These are phyloP conservation scores for Platerodrilus igneus DNA, from an alignment of 2,888 invertebrate genomes.

Conservation along the genomic window DNA sequence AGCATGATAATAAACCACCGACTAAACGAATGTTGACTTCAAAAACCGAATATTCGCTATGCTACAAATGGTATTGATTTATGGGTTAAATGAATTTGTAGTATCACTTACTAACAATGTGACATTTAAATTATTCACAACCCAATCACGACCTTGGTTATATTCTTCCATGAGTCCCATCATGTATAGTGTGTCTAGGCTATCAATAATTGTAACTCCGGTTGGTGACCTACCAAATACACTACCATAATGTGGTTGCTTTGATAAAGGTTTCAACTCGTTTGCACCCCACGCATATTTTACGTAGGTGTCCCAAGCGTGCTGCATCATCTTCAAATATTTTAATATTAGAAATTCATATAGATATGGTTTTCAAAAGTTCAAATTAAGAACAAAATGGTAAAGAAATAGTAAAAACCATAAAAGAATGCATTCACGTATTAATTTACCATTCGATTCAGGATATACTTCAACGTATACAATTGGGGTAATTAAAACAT, in stretches of 20 bases:
- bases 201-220: conserved; percentile 94
- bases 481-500: too few relatives aligned
- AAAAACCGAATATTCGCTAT: conserved; percentile 92
- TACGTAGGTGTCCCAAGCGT: conserved; percentile 96
- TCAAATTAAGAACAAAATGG: too few relatives aligned
- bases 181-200: conserved; percentile 91
- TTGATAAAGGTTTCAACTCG: conserved; percentile 88
- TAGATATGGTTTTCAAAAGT: too few relatives aligned
- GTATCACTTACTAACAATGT: conserved; percentile 57
- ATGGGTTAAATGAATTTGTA: conserved; percentile 7
- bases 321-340: conserved; percentile 90
- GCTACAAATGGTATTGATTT: conserved; percentile 63
- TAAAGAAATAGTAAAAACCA: too few relatives aligned
- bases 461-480: too few relatives aligned
- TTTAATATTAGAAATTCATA: conserved; percentile 12
- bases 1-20: conserved; percentile 90
- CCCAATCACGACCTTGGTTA: conserved; percentile 90
- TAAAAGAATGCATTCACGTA: too few relatives aligned
- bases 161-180: conserved; percentile 95
- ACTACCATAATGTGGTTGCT: conserved; percentile 83
- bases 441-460: too few relatives aligned
- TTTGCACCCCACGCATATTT: conserved; percentile 99
- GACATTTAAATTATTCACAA: conserved; percentile 77
- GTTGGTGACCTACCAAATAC: conserved; percentile 82
- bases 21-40: conserved; percentile 98